A percentile compares a stretch with the other conserved stretches of the same genome.
Evolutionary conservation across 2,797 vertebrate species (phyloP).

Genomic region (Xenops minutus): DNA sequence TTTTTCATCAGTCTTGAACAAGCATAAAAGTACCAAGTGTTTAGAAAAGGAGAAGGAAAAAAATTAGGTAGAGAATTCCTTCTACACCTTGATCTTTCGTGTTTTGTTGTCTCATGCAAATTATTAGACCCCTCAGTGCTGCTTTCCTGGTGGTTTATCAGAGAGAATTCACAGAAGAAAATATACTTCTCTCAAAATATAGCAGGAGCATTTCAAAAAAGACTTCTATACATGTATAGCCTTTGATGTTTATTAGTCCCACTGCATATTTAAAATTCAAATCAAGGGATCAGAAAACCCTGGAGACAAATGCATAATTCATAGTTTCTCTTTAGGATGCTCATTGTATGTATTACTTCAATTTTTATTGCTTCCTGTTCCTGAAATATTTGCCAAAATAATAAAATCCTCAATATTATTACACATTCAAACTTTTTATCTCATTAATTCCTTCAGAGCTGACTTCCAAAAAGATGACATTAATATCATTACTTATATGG

Average conservation of each 20-base stretch:
- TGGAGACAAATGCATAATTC: neutral
- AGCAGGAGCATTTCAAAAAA: neutral
- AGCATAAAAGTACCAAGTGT: neutral
- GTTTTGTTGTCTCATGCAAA: neutral
- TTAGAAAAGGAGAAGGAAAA: neutral
- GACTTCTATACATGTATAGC: neutral
- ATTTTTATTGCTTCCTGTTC: neutral
- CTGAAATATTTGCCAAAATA: neutral
- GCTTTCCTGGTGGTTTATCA: neutral
- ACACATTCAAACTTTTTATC: neutral
- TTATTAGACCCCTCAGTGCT: neutral
- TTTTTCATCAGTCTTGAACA: neutral
- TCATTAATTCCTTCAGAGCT: neutral
- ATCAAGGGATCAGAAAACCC: neutral
- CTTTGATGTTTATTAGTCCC: neutral
- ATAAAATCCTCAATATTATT: neutral
- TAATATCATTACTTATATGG: neutral
- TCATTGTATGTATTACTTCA: neutral
- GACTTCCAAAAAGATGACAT: neutral
- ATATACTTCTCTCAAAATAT: neutral
- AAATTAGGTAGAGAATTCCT: neutral
- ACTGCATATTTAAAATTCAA: neutral
- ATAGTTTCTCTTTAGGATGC: neutral
- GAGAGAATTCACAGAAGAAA: neutral
- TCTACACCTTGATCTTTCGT: neutral